These are phyloP conservation scores for Beroe ovata DNA, from an alignment of 37 sponge, comb jelly and placozoan species.

Conservation along the genomic window DNA sequence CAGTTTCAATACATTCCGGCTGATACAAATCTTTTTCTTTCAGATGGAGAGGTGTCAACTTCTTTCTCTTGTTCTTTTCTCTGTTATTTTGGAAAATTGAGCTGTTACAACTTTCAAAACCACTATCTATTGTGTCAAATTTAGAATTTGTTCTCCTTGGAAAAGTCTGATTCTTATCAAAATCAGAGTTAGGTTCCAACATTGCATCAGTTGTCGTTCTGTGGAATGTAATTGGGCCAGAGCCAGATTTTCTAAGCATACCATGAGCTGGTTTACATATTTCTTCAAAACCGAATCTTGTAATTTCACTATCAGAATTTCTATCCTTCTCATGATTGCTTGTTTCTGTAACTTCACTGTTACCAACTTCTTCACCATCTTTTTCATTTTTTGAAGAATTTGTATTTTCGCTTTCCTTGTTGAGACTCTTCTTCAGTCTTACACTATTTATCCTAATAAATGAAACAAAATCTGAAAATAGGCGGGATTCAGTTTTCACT, in stretches of 20 bases:
- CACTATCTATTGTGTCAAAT: slow-evolving; percentile 23
- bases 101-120: slow-evolving; percentile 54
- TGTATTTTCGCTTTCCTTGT: neutral
- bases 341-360: neutral
- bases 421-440: neutral
- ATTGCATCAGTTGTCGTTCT: neutral
- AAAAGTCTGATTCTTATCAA: neutral
- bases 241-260: neutral
- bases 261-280: slow-evolving; percentile 45
- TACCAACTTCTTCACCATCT: neutral
- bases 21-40: neutral
- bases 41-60: neutral
- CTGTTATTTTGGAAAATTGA: neutral
- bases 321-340: neutral
- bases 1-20: neutral
- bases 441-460: slow-evolving; percentile 51
- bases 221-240: slow-evolving; percentile 53
- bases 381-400: neutral
- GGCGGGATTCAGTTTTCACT: neutral
- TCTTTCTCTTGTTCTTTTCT: slow-evolving; percentile 26
- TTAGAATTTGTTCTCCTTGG: slow-evolving; percentile 19
- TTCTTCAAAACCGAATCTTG: slow-evolving; percentile 35
- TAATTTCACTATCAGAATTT: neutral
- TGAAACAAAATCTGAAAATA: slow-evolving; percentile 29
- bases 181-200: neutral